Evolutionary conservation across 2,113 vertebrate genomes (phyloP).

Genomic region (Chinchilla lanigera): DNA sequence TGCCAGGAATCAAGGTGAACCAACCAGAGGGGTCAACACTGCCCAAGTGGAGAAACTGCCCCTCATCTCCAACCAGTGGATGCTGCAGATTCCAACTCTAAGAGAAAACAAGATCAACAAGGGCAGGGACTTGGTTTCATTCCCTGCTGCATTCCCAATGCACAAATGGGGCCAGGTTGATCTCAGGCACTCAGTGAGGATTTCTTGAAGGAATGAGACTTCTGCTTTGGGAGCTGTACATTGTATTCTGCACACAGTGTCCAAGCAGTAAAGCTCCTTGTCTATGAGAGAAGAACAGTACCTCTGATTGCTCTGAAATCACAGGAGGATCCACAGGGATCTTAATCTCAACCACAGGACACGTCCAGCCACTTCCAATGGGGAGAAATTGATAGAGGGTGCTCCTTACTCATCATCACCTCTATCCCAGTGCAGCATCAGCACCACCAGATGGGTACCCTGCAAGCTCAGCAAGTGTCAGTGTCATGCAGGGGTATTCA

Average conservation of each 20-base stretch:
- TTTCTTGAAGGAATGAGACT: not conserved
- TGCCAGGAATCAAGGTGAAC: not conserved
- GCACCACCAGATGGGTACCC: too few species aligned
- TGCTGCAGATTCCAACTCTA: not conserved
- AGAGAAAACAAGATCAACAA: not conserved
- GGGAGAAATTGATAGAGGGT: not conserved
- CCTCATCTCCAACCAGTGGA: not conserved
- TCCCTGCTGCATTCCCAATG: not conserved
- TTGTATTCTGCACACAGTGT: not conserved
- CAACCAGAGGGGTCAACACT: rapidly evolving
- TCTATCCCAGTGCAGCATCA: too few species aligned
- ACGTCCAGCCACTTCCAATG: not conserved
- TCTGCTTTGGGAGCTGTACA: not conserved
- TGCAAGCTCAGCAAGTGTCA: not conserved
- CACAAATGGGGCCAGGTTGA: not conserved
- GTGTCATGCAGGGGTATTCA: not conserved
- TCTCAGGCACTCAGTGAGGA: not conserved
- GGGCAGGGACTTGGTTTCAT: not conserved
- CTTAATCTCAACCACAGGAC: not conserved
- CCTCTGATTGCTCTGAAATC: not conserved
- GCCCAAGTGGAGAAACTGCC: not conserved
- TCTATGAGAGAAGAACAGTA: not conserved
- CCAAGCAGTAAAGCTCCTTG: not conserved
- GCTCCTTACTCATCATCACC: not conserved
- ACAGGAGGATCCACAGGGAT: not conserved